Evolutionary conservation across 2,888 invertebrate species (phyloP), one percentile per base, ranked within the genome.

Genomic region (Ferdinandea cuprea): DNA sequence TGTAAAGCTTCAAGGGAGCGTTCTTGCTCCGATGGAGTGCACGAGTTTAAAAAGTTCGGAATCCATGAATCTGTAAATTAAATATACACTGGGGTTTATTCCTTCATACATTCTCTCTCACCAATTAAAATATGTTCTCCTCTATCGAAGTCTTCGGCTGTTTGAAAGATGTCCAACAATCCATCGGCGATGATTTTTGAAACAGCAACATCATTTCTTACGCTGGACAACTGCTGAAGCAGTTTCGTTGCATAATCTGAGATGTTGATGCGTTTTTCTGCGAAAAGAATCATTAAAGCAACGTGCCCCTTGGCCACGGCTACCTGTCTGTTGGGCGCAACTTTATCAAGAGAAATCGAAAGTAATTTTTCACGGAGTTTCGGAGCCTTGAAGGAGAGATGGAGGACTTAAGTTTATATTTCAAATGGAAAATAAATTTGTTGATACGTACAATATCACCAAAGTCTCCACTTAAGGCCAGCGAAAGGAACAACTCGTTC

Each of bases 241-340:
- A 92, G 65, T 73, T 91, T 90, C 17, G 76, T 73, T 7, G 88
- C 87, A 68, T 90, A 90, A 13, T 89, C 88, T 0, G 88, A 87
- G 9, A 92, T 87, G 30, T 91, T 87, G 44, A 88, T 86, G 0
- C 88, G 86, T 37, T 89, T 87, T 44, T 91, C 89, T 0, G 89
- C 87, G 59, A 89, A 90, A 3, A 91, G 85, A 40, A 91, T 88
- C 9, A 92, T 78, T 40, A 91, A 32, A 0, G 91, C 89, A 84
- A 91, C 87, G 48, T 92, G 91, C 0, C 90, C 91, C 79, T 90
- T 91, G 32, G 88, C 87, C 1, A 90, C 86, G 8, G 89, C 87
- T 13, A 87, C 71, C 42, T 90, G 90, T 2, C 90, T 88, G 3
- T 86, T 87, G 7, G 86, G 79, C 0, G 88, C 86, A n/a, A 91